These are phyloP conservation scores for Geodia barretti DNA, from an alignment of 37 sponge, comb jelly and placozoan species.

Conservation along the genomic window DNA sequence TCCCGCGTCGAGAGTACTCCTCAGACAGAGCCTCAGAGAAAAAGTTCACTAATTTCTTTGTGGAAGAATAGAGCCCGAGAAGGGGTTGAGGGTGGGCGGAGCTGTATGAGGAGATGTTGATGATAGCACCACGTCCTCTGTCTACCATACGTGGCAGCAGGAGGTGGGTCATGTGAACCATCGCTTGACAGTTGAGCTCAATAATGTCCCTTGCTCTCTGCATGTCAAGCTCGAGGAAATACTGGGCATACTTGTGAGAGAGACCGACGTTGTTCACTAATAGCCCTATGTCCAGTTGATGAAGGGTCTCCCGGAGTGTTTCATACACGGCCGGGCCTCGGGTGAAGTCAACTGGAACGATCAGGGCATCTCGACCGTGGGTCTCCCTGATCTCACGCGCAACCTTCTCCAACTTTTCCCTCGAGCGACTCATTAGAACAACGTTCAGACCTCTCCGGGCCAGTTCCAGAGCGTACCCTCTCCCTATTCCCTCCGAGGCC, in stretches of 20 bases:
- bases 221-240: neutral
- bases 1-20: constrained; percentile 36
- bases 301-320: constrained; percentile 10
- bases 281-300: constrained; percentile 29
- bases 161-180: constrained; percentile 34
- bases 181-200: constrained; percentile 18
- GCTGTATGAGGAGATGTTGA: constrained; percentile 15
- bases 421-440: constrained; percentile 17
- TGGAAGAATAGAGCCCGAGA: constrained; percentile 17
- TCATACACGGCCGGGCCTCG: constrained; percentile 26
- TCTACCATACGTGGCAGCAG: constrained; percentile 31
- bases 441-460: constrained; percentile 23
- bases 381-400: constrained; percentile 5
- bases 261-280: constrained; percentile 50
- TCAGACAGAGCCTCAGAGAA: constrained; percentile 33
- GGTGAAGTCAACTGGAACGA: constrained; percentile 37
- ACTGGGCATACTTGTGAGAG: constrained; percentile 8
- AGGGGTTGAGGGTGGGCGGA: neutral
- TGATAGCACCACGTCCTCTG: constrained; percentile 13
- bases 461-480: constrained; percentile 41
- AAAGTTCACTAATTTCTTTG: constrained; percentile 26
- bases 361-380: constrained; percentile 26
- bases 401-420: constrained; percentile 17
- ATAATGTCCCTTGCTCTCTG: constrained; percentile 16
- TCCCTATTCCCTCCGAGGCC: constrained; percentile 52